phyloP scores from a whole-genome alignment of 2,888 invertebrate genomes.

The Tryphoninae sp. region DNA sequence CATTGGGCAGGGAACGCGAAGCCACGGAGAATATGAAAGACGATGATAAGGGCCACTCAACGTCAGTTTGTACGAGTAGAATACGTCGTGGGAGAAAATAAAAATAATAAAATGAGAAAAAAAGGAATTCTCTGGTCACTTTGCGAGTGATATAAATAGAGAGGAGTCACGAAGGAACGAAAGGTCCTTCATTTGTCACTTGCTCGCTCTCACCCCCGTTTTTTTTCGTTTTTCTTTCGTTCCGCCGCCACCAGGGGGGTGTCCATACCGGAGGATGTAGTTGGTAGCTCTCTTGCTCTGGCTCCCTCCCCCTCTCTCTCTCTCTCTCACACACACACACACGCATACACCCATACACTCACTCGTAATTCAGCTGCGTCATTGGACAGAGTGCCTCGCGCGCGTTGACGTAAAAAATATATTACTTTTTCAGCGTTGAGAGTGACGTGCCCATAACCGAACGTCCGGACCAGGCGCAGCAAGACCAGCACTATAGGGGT shows the following conservation, averaged over 20 bases:
- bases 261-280: constrained; percentile 59
- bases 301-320: constrained; percentile 21
- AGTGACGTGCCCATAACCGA: constrained; percentile 73
- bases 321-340: constrained; percentile 13
- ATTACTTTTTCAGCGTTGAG: constrained; percentile 66
- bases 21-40: background rate
- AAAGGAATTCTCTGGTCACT: constrained; percentile 30
- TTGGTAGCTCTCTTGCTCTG: constrained; percentile 15
- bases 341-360: background rate
- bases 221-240: constrained; percentile 39
- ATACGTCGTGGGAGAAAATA: background rate
- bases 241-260: constrained; percentile 29
- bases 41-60: background rate
- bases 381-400: constrained; percentile 63
- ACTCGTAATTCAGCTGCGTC: constrained; percentile 67
- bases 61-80: background rate
- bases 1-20: background rate
- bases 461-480: constrained; percentile 72
- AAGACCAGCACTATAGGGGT: constrained; percentile 32
- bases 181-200: constrained; percentile 51
- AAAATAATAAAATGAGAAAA: constrained; percentile 19
- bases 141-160: constrained; percentile 40
- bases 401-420: constrained; percentile 70
- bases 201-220: constrained; percentile 6
- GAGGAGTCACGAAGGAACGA: constrained; percentile 28